phyloP scores from a whole-genome alignment of 1,140 invertebrate species.

The Diachasma alloeum region DNA sequence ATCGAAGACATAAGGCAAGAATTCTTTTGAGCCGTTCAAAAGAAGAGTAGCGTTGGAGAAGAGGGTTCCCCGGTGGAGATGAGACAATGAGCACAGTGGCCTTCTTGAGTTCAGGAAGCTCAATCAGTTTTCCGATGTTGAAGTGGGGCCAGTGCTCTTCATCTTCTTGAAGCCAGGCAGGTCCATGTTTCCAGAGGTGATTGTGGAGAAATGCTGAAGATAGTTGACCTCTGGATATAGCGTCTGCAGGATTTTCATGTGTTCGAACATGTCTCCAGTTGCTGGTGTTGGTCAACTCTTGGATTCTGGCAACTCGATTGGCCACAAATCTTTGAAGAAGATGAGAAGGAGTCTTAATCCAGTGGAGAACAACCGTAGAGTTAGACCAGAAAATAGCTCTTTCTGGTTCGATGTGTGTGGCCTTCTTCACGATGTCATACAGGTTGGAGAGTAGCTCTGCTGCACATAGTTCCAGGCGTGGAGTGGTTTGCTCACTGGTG shows the following conservation, averaged over 20 bases:
- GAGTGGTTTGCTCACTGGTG: slow-evolving; percentile 32
- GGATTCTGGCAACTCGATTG: slow-evolving; percentile 42
- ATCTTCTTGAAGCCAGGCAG: slow-evolving; percentile 18
- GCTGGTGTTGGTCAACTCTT: slow-evolving; percentile 26
- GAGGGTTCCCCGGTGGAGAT: not conserved
- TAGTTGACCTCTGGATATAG: slow-evolving; percentile 28
- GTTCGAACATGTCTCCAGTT: slow-evolving; percentile 47
- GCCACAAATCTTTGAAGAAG: not conserved
- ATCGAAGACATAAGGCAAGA: not conserved
- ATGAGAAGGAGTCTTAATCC: slow-evolving; percentile 26
- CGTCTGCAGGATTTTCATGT: slow-evolving; percentile 46
- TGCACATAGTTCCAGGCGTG: slow-evolving; percentile 36
- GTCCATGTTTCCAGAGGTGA: slow-evolving; percentile 31
- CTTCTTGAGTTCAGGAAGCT: slow-evolving; percentile 27
- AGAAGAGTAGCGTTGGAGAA: slow-evolving; percentile 3
- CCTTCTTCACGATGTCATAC: not conserved
- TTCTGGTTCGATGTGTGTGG: not conserved
- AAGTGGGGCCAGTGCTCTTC: not conserved
- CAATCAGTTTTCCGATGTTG: slow-evolving; percentile 10
- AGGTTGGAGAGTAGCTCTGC: slow-evolving; percentile 33
- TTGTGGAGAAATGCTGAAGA: slow-evolving; percentile 20
- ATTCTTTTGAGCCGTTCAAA: slow-evolving; percentile 12
- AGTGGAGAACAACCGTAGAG: slow-evolving; percentile 34
- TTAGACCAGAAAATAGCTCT: slow-evolving; percentile 34
- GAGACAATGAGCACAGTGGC: not conserved